Evolutionary conservation across 2,797 vertebrate species (phyloP).

Genomic region (Myotis myotis): DNA sequence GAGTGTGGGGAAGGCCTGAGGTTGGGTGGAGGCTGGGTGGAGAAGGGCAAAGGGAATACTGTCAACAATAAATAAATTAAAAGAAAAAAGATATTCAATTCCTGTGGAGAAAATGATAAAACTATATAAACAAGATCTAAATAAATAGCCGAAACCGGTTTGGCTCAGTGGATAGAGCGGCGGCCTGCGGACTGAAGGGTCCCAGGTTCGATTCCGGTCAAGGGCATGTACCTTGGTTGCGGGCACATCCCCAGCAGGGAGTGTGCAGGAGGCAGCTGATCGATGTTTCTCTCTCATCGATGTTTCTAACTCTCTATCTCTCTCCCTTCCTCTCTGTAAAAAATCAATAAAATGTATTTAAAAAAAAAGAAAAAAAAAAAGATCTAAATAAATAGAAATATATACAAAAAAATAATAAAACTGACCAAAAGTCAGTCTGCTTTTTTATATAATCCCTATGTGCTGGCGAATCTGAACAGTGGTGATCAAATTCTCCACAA

Average conservation of each 20-base stretch:
- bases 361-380: too few relatives aligned
- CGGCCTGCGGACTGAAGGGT: too few relatives aligned
- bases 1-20: not conserved
- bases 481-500: not conserved
- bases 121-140: not conserved
- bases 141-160: too few relatives aligned
- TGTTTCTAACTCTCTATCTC: too few relatives aligned
- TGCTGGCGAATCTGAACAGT: not conserved
- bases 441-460: not conserved
- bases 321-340: too few relatives aligned
- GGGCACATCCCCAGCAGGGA: too few relatives aligned
- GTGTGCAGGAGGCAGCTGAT: too few relatives aligned
- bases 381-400: not conserved
- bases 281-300: too few relatives aligned
- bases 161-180: too few relatives aligned
- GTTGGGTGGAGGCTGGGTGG: not conserved
- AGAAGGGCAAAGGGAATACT: not conserved
- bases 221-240: too few relatives aligned
- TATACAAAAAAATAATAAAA: not conserved
- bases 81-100: not conserved
- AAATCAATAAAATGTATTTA: too few relatives aligned
- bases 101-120: not conserved
- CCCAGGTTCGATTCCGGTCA: too few relatives aligned
- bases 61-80: not conserved
- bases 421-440: not conserved